Conservation (phyloP, 2,888 invertebrate species). For the Erebia palarica region DNA sequence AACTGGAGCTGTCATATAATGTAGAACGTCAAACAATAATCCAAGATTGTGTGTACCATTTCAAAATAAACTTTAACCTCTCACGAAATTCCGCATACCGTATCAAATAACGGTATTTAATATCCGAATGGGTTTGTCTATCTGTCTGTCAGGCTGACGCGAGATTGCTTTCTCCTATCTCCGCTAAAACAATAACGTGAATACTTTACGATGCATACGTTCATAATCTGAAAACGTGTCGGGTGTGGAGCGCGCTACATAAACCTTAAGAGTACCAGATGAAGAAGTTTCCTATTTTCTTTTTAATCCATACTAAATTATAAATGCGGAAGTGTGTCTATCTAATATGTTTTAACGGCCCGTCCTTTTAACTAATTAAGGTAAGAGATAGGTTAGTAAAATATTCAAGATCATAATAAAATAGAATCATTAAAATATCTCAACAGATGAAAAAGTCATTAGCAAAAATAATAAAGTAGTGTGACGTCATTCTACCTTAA, state of each 20-base stretch:
- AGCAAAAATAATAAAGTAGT: no score
- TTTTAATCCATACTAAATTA: no score
- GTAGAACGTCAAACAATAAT: not conserved
- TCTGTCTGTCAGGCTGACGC: constrained; percentile 58
- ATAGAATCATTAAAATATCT: no score
- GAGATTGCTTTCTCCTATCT: constrained; percentile 63
- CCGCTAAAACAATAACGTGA: constrained; percentile 50
- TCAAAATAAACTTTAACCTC: constrained; percentile 27
- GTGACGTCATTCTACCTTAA: no score
- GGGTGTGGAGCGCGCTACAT: not conserved
- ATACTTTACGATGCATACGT: constrained; percentile 42
- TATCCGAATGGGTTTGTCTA: constrained; percentile 55
- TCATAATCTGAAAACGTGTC: constrained; percentile 43
- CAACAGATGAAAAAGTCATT: no score
- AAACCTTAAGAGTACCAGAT: not conserved
- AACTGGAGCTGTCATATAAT: not conserved
- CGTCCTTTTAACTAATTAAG: no score
- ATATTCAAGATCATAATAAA: no score
- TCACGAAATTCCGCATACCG: constrained; percentile 25
- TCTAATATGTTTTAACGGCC: no score
- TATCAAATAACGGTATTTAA: constrained; percentile 49
- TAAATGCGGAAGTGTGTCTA: no score
- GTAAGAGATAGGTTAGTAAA: no score
- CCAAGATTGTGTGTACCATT: not conserved
- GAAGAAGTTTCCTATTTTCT: no score